Percentiles rank a stretch among this genome's conserved stretches.
Evolutionary conservation across 2,113 vertebrate genomes (phyloP).

Genomic region (Henicopernis longicauda): DNA sequence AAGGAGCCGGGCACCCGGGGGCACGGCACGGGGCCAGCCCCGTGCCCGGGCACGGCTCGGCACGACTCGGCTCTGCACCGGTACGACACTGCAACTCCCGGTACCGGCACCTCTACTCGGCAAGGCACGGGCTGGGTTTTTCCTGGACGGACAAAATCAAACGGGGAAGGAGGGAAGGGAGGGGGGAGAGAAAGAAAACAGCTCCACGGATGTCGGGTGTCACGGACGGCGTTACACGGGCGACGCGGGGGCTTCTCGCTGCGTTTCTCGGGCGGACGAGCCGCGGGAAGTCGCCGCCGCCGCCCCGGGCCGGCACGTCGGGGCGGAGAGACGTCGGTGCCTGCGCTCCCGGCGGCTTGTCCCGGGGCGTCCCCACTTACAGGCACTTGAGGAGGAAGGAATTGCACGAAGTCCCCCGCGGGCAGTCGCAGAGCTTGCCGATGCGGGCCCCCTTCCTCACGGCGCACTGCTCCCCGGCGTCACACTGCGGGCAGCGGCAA

Average conservation of each 20-base stretch:
- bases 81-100: background rate
- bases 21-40: background rate
- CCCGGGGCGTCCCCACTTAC: constrained; percentile 20
- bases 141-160: background rate
- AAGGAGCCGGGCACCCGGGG: background rate
- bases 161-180: background rate
- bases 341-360: background rate
- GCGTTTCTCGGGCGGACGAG: constrained; percentile 2
- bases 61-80: background rate
- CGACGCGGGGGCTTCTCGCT: background rate
- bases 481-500: constrained; percentile 67
- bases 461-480: constrained; percentile 80
- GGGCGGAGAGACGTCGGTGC: background rate
- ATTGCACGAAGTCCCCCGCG: constrained; percentile 79
- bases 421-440: constrained; percentile 82
- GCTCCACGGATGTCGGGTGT: constrained; percentile 33
- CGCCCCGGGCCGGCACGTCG: background rate
- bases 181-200: background rate
- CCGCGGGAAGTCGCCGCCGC: background rate
- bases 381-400: constrained; percentile 83
- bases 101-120: background rate
- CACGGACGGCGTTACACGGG: constrained; percentile 26
- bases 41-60: background rate
- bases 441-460: constrained; percentile 81
- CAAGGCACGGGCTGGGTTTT: background rate